A percentile compares a stretch with the other conserved stretches of the same genome.
Evolutionary conservation across 2,888 invertebrate species (phyloP).

Genomic region (Oegoconia quadripuncta): DNA sequence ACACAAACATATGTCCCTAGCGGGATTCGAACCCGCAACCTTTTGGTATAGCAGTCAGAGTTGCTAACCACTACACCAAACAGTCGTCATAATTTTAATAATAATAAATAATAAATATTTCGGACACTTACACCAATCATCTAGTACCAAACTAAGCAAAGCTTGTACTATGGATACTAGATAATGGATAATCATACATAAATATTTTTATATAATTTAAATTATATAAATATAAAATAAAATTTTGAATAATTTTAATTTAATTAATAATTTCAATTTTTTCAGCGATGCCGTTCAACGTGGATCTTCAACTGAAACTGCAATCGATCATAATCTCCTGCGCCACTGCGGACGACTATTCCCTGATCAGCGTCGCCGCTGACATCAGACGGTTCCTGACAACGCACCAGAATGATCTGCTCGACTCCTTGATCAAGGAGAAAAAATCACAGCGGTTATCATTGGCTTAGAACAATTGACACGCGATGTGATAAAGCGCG

Average conservation of each 20-base stretch:
- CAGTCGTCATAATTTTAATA: too few relatives aligned
- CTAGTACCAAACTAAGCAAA: too few relatives aligned
- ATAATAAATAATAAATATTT: too few relatives aligned
- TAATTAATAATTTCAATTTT: slow-evolving; percentile 11
- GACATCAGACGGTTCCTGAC: slow-evolving; percentile 49
- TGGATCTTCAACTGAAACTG: slow-evolving; percentile 52
- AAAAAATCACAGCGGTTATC: slow-evolving; percentile 22
- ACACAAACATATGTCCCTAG: too few relatives aligned
- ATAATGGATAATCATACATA: too few relatives aligned
- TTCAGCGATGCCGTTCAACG: slow-evolving; percentile 53
- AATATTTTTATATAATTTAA: too few relatives aligned
- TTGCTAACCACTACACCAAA: too few relatives aligned
- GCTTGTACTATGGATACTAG: too few relatives aligned
- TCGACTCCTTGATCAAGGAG: slow-evolving; percentile 43
- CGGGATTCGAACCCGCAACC: too few relatives aligned
- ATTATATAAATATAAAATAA: not conserved
- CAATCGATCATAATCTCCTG: slow-evolving; percentile 60
- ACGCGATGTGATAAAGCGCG: too few relatives aligned
- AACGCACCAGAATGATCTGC: slow-evolving; percentile 47
- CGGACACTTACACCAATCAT: too few relatives aligned
- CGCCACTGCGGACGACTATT: slow-evolving; percentile 43
- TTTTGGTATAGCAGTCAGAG: too few relatives aligned
- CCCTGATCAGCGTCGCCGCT: slow-evolving; percentile 44
- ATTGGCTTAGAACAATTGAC: slow-evolving; percentile 19
- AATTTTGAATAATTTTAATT: not conserved